Base-by-base conservation (phyloP, 1,140 invertebrate species). In the Drosophila setifemur region DNA sequence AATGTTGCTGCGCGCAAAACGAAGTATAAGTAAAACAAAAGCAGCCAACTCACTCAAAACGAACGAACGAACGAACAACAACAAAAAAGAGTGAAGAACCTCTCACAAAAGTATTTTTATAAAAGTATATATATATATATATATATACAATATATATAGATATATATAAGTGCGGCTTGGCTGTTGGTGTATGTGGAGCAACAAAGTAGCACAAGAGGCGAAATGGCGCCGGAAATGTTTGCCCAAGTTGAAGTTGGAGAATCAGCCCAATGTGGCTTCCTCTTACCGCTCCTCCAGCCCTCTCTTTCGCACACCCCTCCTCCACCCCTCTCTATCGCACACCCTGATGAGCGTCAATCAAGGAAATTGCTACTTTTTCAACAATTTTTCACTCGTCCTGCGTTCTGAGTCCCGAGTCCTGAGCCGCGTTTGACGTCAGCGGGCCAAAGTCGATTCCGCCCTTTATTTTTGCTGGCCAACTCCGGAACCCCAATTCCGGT, bases 311-410 rank as follows among this genome's bases (percentile, higher is more conserved):
- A 14, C 28, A 0, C 16, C 6, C n/a, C 3, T 37, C 8, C 19
- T 19, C 12, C 35, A 7, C 26, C 14, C n/a, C 2, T 9, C 19
- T 31, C 42, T 7, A 23, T 1, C 11, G 2, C 29, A 39, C 49
- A 45, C 54, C 44, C 55, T 83, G 78, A 83, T 85, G 78, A 85
- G 79, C 73, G 79, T 83, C 79, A 83, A 83, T 83, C 79, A 83
- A 85, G 79, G 79, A 83, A 83, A 83, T 83, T 83, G 79, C 79
- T 78, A 74, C 74, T 83, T 83, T 83, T 74, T 85, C 58, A 74
- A 83, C 79, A 78, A 83, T 83, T 83, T 85, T 74, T 85, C 70
- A 83, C 58, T 70, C 79, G 73, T 75, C 85, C 39, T 52, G 63
- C 40, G 58, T 52, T 45, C 19, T n/a, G n/a, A n/a, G n/a, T n/a